These are phyloP conservation scores for Clarias laeviceps DNA, from an alignment of 2,797 vertebrate genomes.

Conservation along the genomic window DNA sequence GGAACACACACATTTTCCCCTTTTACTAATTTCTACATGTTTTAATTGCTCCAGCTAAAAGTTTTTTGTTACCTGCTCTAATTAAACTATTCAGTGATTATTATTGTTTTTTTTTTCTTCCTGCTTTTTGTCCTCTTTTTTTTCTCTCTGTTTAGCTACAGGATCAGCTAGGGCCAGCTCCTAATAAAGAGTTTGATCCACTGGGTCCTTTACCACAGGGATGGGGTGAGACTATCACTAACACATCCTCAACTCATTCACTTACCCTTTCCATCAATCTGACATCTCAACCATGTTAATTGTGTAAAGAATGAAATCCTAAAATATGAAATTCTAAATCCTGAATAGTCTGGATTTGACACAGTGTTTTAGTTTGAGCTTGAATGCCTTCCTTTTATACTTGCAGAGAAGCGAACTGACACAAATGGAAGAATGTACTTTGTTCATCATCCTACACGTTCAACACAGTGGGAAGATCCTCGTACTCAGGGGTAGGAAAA, in stretches of 20 bases:
- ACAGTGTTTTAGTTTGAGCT: not conserved
- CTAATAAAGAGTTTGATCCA: constrained; percentile 97
- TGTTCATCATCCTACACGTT: constrained; percentile 94
- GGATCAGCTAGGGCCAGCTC: constrained; percentile 87
- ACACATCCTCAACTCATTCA: not conserved
- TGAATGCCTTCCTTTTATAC: constrained; percentile 20
- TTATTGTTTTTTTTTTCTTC: not conserved
- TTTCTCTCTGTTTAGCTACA: constrained; percentile 74
- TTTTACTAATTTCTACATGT: not conserved
- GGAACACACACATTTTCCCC: constrained; percentile 53
- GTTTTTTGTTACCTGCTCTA: not conserved
- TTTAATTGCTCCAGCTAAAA: not conserved
- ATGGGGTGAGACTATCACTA: constrained; percentile 85
- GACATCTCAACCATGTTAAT: not conserved
- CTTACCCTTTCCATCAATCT: not conserved
- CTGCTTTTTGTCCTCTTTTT: not conserved
- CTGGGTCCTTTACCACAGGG: constrained; percentile 92
- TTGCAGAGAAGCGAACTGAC: constrained; percentile 92
- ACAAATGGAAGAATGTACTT: constrained; percentile 96
- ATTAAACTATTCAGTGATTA: not conserved
- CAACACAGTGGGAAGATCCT: constrained; percentile 98
- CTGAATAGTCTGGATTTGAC: not conserved
- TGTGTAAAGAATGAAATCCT: not conserved
- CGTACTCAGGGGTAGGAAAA: constrained; percentile 90
- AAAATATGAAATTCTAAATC: not conserved